Evolutionary conservation across 53 echinoderm and acorn worm genomes (phyloP), one percentile per base, ranked within the genome.

Genomic region (Luidia sarsii): DNA sequence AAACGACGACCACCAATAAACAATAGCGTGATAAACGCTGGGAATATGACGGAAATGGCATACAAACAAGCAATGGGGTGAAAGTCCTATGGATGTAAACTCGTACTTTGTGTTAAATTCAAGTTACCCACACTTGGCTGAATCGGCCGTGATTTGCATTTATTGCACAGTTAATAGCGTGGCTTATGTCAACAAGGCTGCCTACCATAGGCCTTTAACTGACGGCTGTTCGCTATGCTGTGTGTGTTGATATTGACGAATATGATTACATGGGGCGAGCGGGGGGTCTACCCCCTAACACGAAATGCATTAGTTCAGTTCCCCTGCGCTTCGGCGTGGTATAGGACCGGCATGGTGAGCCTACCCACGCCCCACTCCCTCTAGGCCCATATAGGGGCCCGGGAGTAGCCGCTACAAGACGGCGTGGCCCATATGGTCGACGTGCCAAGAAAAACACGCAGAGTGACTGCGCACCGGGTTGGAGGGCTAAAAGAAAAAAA

Each of bases 381-480:
- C 18, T 39, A 24, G 36, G 38, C 57, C 38, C 55, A 55, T 38
- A 16, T 34, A 3, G 36, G 64, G 67, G 38, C 45, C 67, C 63
- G 3, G n/a, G 19, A 38, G 45, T 3, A 72, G 35, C 54, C 50
- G 24, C 30, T 25, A 30, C 59, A 24, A 21, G 48, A 60, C 77
- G 60, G 77, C 59, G 60, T 60, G 77, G 59, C 60, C 60, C 77
- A 77, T 77, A 77, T 77, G 77, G 77, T 60, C 41, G 33, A 77
- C 77, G 60, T 60, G 77, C 77, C 45, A 77, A 77, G 61, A 77
- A 77, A 77, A 77, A 77, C 77, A 77, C 77, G 41, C n/a, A 60
- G 48, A 77, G 77, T 77, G 77, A 77, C 67, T 67, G 67, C 21
- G 67, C 41, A 43, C 13, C 23, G 67, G 9, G 45, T 23, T 45